Evolutionary conservation across 2,113 vertebrate species (phyloP).

Genomic region (Ageneiosus marmoratus): DNA sequence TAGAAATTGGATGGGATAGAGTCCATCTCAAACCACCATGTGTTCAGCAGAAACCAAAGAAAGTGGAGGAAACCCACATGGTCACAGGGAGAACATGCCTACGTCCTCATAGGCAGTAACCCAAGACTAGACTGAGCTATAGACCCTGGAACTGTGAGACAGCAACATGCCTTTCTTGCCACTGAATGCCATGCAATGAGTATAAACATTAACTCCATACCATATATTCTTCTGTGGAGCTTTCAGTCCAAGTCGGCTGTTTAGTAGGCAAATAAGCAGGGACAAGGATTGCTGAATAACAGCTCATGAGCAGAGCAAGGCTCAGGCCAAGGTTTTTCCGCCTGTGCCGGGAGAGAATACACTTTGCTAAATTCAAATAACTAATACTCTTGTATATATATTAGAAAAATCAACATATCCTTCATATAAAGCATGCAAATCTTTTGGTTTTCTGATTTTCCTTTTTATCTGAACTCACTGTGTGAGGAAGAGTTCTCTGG

Average conservation of each 20-base stretch:
- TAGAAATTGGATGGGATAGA: neutral
- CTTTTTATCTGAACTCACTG: constrained; percentile 58
- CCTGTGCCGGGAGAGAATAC: constrained; percentile 50
- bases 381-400: neutral
- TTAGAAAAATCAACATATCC: neutral
- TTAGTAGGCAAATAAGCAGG: constrained; percentile 66
- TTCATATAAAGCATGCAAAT: neutral
- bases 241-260: constrained; percentile 39
- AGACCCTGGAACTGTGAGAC: neutral
- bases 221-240: constrained; percentile 44
- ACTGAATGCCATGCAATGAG: neutral
- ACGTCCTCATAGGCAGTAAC: neutral
- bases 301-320: constrained; percentile 66
- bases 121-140: neutral
- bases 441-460: neutral
- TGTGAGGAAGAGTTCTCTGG: constrained; percentile 62
- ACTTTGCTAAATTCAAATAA: neutral
- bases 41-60: neutral
- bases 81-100: neutral
- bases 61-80: neutral
- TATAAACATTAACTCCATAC: constrained; percentile 46
- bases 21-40: neutral
- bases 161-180: neutral
- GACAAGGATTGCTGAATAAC: constrained; percentile 70
- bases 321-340: constrained; percentile 64